Percentiles rank a stretch among this genome's conserved stretches.
phyloP scores from a whole-genome alignment of 2,888 invertebrate genomes.

The Agelastica alni region DNA sequence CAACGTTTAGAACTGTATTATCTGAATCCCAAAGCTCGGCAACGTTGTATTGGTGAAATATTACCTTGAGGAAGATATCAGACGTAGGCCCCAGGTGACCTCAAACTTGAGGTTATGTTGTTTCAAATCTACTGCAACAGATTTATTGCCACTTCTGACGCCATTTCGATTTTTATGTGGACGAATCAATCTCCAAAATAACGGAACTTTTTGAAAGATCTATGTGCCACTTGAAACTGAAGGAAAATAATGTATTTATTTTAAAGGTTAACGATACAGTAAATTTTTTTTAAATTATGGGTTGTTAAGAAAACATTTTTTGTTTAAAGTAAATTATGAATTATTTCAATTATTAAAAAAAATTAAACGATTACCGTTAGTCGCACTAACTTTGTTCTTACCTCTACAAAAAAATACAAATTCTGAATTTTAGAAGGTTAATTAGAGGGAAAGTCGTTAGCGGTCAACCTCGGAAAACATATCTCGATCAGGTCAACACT shows the following conservation, averaged over 20 bases:
- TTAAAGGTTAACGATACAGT: not conserved
- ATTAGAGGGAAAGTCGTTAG: no score
- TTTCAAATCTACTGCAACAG: conserved; percentile 32
- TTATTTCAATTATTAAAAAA: no score
- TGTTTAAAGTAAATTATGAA: no score
- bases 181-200: conserved; percentile 17
- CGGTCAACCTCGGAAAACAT: no score
- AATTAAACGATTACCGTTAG: no score
- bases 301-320: no score
- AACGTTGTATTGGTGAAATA: not conserved
- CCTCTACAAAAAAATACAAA: no score
- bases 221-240: not conserved
- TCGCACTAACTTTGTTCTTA: no score
- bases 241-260: not conserved
- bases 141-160: conserved; percentile 44
- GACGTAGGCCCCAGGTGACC: conserved; percentile 40
- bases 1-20: not conserved
- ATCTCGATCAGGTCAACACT: no score
- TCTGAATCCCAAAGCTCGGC: not conserved
- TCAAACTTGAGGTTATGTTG: conserved; percentile 33
- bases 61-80: conserved; percentile 35
- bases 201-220: conserved; percentile 4
- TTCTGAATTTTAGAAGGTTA: no score
- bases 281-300: no score
- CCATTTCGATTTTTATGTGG: conserved; percentile 32